phyloP scores from a whole-genome alignment of 2,797 vertebrate species.

The Chromobotia macracanthus region DNA sequence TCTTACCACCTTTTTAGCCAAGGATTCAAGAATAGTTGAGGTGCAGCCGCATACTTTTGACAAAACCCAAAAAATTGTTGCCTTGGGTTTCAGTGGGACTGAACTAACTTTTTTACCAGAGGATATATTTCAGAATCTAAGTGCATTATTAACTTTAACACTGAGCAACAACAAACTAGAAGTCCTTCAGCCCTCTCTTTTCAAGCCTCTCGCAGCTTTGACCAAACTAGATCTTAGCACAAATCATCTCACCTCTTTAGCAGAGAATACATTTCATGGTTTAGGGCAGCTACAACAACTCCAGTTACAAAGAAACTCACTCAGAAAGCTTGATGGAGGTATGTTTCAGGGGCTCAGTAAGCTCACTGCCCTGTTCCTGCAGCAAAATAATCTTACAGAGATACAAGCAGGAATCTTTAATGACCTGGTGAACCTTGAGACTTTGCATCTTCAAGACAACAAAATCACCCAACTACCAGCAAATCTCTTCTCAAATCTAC shows the following conservation, averaged over 20 bases:
- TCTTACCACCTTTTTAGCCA: slow-evolving; percentile 60
- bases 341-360: slow-evolving; percentile 79
- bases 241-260: slow-evolving; percentile 68
- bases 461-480: slow-evolving; percentile 76
- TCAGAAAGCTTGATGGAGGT: slow-evolving; percentile 73
- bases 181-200: slow-evolving; percentile 72
- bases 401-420: slow-evolving; percentile 79
- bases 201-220: slow-evolving; percentile 62
- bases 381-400: slow-evolving; percentile 81
- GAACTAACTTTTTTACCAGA: slow-evolving; percentile 84
- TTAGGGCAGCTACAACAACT: slow-evolving; percentile 78
- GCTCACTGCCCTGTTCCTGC: slow-evolving; percentile 82
- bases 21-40: slow-evolving; percentile 61
- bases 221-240: slow-evolving; percentile 65
- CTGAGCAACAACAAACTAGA: slow-evolving; percentile 81
- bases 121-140: slow-evolving; percentile 79
- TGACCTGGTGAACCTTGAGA: slow-evolving; percentile 79
- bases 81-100: slow-evolving; percentile 78
- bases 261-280: slow-evolving; percentile 73
- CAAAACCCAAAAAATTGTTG: slow-evolving; percentile 73
- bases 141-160: slow-evolving; percentile 76
- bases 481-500: slow-evolving; percentile 80
- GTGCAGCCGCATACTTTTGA: slow-evolving; percentile 81
- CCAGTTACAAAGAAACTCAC: slow-evolving; percentile 81
- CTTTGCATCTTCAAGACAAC: slow-evolving; percentile 87